These are phyloP conservation scores for Pelecanoides urinatrix DNA, from an alignment of 2,113 vertebrate species.

Conservation along the genomic window DNA sequence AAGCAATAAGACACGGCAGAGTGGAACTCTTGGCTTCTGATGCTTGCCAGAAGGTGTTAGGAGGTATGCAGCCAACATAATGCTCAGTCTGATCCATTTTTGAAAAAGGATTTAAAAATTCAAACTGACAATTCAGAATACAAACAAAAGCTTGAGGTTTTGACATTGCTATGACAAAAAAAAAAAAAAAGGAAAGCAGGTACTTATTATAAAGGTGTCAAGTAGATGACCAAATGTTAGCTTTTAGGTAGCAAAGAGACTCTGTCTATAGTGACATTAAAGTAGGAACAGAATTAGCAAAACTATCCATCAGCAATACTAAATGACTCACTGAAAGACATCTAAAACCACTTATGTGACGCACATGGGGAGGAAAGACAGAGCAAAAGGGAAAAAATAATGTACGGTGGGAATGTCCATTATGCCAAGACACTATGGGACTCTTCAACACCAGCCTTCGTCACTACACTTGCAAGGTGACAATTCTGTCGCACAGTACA, in stretches of 20 bases:
- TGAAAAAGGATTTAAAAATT: constrained; percentile 26
- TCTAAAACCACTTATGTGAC: constrained; percentile 18
- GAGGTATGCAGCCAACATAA: background rate
- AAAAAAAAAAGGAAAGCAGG: background rate
- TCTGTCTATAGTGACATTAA: background rate
- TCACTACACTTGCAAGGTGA: background rate
- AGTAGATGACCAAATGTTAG: background rate
- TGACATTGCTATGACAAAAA: background rate
- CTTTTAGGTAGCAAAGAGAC: background rate
- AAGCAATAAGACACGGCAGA: background rate
- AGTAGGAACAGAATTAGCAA: background rate
- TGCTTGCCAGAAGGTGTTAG: constrained; percentile 24
- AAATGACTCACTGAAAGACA: constrained; percentile 13
- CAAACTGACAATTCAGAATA: background rate
- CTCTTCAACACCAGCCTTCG: background rate
- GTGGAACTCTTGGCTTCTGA: constrained; percentile 22
- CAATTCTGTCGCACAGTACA: background rate
- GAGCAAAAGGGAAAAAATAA: background rate
- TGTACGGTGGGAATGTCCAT: background rate
- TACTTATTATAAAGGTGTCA: background rate
- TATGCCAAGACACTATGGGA: background rate
- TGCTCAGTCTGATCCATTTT: background rate
- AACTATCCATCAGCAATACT: background rate
- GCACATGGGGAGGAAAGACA: background rate
- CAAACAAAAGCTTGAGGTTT: background rate